Evolutionary conservation across 2,888 invertebrate genomes (phyloP).

Genomic region (Epirrita christyi): DNA sequence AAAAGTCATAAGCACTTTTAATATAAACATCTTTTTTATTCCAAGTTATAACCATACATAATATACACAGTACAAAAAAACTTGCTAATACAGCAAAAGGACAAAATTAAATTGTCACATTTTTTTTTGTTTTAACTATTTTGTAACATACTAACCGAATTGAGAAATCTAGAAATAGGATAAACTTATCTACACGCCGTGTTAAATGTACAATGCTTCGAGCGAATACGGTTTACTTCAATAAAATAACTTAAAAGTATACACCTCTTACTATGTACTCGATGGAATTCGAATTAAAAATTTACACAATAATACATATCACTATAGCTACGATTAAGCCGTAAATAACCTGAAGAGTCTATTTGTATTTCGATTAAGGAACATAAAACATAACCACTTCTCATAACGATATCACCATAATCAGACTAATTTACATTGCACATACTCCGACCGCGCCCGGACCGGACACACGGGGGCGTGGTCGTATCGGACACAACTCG

Average conservation of each 20-base stretch:
- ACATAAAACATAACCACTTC: conserved; percentile 84
- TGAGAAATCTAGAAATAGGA: conserved; percentile 83
- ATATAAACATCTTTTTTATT: conserved; percentile 85
- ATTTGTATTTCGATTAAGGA: conserved; percentile 84
- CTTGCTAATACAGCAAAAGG: conserved; percentile 83
- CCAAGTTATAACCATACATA: conserved; percentile 91
- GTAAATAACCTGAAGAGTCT: conserved; percentile 81
- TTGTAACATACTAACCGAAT: conserved; percentile 79
- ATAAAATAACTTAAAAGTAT: conserved; percentile 83
- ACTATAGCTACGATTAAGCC: conserved; percentile 82
- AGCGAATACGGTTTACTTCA: conserved; percentile 81
- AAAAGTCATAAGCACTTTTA: conserved; percentile 63
- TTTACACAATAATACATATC: conserved; percentile 84
- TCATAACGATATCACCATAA: conserved; percentile 80
- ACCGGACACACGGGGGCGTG: conserved; percentile 34
- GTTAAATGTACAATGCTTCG: conserved; percentile 83
- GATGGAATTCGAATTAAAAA: conserved; percentile 84
- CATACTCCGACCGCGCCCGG: conserved; percentile 68
- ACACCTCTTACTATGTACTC: conserved; percentile 83
- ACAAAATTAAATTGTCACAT: conserved; percentile 83
- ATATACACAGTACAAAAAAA: conserved; percentile 94
- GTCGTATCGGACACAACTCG: conserved; percentile 33
- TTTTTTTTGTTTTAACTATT: conserved; percentile 68
- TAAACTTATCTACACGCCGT: conserved; percentile 83
- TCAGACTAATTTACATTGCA: conserved; percentile 84